Conservation (phyloP, 2,888 invertebrate species). For the Dicycla oo region DNA sequence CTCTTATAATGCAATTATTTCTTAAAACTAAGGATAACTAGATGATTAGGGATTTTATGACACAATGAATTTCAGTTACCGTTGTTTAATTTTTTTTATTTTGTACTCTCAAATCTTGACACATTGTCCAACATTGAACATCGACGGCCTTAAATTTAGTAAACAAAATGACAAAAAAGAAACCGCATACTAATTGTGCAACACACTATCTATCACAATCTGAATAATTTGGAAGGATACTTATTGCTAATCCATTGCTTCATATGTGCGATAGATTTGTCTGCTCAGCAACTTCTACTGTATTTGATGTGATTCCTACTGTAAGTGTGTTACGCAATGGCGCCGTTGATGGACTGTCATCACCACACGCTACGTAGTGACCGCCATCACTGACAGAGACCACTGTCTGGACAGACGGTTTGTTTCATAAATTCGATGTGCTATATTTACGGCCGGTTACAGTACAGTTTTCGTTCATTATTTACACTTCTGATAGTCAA, state of each 20-base stretch:
- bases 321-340: too few species aligned
- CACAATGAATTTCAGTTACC: neutral
- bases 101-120: neutral
- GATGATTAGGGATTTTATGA: neutral
- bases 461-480: neutral
- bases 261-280: too few species aligned
- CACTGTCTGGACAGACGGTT: too few species aligned
- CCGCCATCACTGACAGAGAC: too few species aligned
- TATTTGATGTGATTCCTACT: too few species aligned
- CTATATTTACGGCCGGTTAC: neutral
- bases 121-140: neutral
- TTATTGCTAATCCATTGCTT: too few species aligned
- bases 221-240: too few species aligned
- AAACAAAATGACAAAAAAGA: neutral
- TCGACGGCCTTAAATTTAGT: neutral
- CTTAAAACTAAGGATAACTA: neutral
- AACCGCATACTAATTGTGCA: too few species aligned
- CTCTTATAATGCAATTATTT: neutral
- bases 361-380: too few species aligned
- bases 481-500: slow-evolving; percentile 49
- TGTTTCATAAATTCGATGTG: neutral
- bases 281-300: too few species aligned
- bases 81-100: neutral
- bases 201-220: too few species aligned
- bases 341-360: too few species aligned